Evolutionary conservation across 2,888 invertebrate species (phyloP), one percentile per base, ranked within the genome.

Genomic region (Hirtodrosophila cameraria): DNA sequence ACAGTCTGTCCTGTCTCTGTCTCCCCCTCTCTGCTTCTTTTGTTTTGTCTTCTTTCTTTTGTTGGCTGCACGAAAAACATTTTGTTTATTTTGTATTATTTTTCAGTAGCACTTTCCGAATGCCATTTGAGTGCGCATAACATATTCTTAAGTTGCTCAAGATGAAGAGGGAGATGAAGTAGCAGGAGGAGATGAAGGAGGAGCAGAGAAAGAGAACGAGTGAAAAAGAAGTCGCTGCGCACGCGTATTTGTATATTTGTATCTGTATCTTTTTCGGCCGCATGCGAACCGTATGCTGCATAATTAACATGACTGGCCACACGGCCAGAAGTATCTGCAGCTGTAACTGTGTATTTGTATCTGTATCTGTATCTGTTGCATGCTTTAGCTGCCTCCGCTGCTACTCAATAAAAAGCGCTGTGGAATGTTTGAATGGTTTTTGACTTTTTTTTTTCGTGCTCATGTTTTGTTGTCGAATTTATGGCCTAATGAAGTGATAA

Each of bases 51-150:
- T 42, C 36, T 52, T 35, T 61, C 77, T 70, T 85, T 85, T 77
- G 77, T 77, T 85, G 71, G 45, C 28, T 42, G 75, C 77, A 77
- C 86, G 77, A 83, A 82, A 66, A n/a, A n/a, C n/a, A n/a, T n/a
- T 75, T 87, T 69, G 68, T 84, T 70, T 88, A 53, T 88, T 85
- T 73, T 84, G 75, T 88, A 53, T 88, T 85, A 76, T 84, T 87
- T 88, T 88, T 69, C 88, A 88, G 88, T 88, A 88, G 88, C 89
- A 88, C 87, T 85, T 84, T 74, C 57, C 78, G 88, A 88, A 85
- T 87, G 88, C 87, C 84, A 79, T 86, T 88, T 87, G 76, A 83
- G 81, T 87, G 74, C 68, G 71, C 74, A 68, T 75, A 86, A 81
- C 86, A 88, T 78, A 87, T 87, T 88, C 81, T 85, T 75, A 73